phyloP scores from a whole-genome alignment of 1,140 invertebrate species.

The Magallana angulata region DNA sequence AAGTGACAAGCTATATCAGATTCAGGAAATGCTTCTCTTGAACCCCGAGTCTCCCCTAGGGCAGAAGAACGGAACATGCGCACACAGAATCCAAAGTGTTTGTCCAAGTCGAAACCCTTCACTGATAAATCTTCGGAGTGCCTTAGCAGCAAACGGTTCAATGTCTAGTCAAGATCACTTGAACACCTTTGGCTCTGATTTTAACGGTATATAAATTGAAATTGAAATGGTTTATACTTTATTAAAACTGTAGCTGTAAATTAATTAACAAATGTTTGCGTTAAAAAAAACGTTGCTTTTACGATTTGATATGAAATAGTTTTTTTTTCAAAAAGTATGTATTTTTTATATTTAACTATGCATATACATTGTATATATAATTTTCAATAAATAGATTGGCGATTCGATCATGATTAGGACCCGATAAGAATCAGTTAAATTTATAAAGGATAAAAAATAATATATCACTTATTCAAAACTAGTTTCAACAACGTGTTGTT shows the following conservation, averaged over 20 bases:
- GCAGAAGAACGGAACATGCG: constrained; percentile 52
- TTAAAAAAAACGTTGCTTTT: not conserved
- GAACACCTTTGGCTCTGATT: constrained; percentile 46
- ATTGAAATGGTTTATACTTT: not conserved
- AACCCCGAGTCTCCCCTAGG: constrained; percentile 47
- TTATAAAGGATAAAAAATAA: too few relatives aligned
- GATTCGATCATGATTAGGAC: too few relatives aligned
- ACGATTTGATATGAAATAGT: too few relatives aligned
- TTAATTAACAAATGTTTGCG: not conserved
- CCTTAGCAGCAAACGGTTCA: constrained; percentile 61
- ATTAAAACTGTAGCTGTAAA: not conserved
- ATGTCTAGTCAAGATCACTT: constrained; percentile 49
- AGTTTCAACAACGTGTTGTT: too few relatives aligned
- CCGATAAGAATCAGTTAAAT: too few relatives aligned
- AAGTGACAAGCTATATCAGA: constrained; percentile 88
- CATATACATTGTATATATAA: too few relatives aligned
- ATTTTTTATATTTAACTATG: too few relatives aligned
- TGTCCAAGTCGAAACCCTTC: constrained; percentile 62
- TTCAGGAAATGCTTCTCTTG: constrained; percentile 67
- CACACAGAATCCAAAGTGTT: not conserved
- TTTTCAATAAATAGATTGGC: too few relatives aligned
- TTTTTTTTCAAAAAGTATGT: too few relatives aligned
- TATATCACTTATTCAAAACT: too few relatives aligned
- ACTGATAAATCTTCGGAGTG: constrained; percentile 64
- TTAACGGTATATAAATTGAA: constrained; percentile 42